Evolutionary conservation across 64 coral and sea anemone genomes (phyloP), one percentile per base, ranked within the genome.

Genomic region (Stylophora pistillata): DNA sequence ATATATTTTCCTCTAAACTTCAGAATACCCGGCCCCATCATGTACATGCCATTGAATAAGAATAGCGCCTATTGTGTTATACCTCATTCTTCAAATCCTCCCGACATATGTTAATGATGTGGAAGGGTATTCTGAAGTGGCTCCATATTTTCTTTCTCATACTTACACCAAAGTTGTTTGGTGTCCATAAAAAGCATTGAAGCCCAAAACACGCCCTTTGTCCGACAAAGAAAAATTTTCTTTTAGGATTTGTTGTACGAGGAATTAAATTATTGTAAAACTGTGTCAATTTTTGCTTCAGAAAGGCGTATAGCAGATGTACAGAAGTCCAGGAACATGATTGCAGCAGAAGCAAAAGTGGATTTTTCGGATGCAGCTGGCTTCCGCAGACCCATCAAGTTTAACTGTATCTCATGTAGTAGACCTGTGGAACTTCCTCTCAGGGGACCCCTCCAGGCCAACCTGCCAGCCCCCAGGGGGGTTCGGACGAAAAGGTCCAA

Each of bases 381-480:
- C 28, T 73, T 98, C 11, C 91, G 96, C 9, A 80, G 85, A 25
- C 83, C 87, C 32, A 74, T 98, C 29, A 88, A 95, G 34, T 98
- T 93, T 47, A 85, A 98, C 14, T 98, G 96, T 34, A 98, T 98
- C 71, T 98, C 96, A 0, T 98, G 96, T 55, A 95, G 90, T 62
- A 72, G 96, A 64, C 96, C 96, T 14, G 96, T 98, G 17, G 93
- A 98, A 23, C 76, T 98, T 34, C 78, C 85, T 12, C 53, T 95
- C 0, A 89, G 91, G 17, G 83, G 81, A 5, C 68, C 69, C 10
- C 10, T 78, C 9, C 74, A 95, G 53, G 83, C 82, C 23, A 80
- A 94, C 1, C 54, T 98, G 15, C 96, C 96, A 23, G 81, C 81
- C 12, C 70, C 87, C n/a, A 77, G 95, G 26, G 87, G 93, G 10